Base-by-base conservation (phyloP, 2,888 invertebrate genomes). In the Diogma glabrata region DNA sequence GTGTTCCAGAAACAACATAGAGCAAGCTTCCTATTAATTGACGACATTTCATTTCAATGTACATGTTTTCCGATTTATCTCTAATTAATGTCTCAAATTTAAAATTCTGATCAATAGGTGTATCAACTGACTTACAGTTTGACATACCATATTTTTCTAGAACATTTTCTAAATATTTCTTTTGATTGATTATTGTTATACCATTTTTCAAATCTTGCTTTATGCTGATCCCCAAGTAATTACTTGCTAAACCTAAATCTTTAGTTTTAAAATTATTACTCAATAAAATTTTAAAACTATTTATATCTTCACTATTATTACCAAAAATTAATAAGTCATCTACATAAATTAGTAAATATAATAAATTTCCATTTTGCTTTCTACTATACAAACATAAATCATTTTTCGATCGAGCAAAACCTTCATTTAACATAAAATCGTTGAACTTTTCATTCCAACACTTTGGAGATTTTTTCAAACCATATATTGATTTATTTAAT, bases 21-120 rank as follows among this genome's bases (percentile, higher is more conserved):
- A n/a, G n/a, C n/a, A n/a, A n/a, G n/a, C n/a, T n/a, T n/a, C n/a
- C n/a, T n/a, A n/a, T n/a, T n/a, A n/a, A n/a, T n/a, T n/a, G n/a
- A n/a, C n/a, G n/a, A n/a, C n/a, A n/a, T n/a, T n/a, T n/a, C n/a
- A n/a, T n/a, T n/a, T n/a, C n/a, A n/a, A n/a, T n/a, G n/a, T n/a
- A n/a, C n/a, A n/a, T n/a, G n/a, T n/a, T n/a, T n/a, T n/a, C n/a
- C n/a, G n/a, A n/a, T n/a, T n/a, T n/a, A n/a, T n/a, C n/a, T 46
- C 24, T 46, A n/a, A 23, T 24, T 46, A 46, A 24, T 7, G 16
- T 24, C 16, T 46, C n/a, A 24, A 46, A 46, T 14, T 45, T 22
- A 22, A 45, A 45, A 22, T 46, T 46, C 14, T 46, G 46, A 46
- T 46, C 46, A 46, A 46, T 46, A 7, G 46, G 46, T n/a, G 17